Evolutionary conservation across 2,888 invertebrate species (phyloP).

Genomic region (Aphidius colemani): DNA sequence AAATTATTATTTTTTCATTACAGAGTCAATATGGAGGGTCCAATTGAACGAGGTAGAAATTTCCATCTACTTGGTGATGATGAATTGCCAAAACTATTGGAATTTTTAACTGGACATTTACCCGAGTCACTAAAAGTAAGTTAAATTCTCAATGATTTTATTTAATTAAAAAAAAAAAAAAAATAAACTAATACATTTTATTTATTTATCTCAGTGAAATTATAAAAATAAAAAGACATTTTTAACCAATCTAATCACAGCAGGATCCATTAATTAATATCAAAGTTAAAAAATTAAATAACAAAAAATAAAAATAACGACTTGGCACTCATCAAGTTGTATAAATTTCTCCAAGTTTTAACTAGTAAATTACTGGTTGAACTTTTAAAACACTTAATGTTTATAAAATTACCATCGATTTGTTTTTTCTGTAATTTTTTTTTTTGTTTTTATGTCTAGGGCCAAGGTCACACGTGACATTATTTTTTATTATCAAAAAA

Average conservation of each 20-base stretch:
- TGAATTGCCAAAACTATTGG: constrained; percentile 82
- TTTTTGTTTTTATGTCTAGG: constrained; percentile 20
- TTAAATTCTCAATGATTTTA: constrained; percentile 18
- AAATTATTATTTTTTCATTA: too few species aligned
- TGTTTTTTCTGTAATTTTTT: too few species aligned
- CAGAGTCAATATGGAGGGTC: constrained; percentile 53
- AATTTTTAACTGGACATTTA: constrained; percentile 78
- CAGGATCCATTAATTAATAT: too few species aligned
- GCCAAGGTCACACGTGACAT: constrained; percentile 37
- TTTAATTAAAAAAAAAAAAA: background rate
- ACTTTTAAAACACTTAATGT: too few species aligned
- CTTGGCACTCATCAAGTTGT: too few species aligned
- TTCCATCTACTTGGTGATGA: constrained; percentile 85
- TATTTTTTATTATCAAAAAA: constrained; percentile 33
- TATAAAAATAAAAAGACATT: background rate
- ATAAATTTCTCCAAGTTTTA: too few species aligned
- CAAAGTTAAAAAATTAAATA: too few species aligned
- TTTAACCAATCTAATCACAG: too few species aligned
- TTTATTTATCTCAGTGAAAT: background rate
- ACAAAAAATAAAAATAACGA: too few species aligned
- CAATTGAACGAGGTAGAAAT: constrained; percentile 64
- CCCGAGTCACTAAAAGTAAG: constrained; percentile 86
- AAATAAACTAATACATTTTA: background rate
- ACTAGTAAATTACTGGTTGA: too few species aligned
- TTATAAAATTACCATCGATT: too few species aligned